Evolutionary conservation across 30 jellyfish, hydroid and myxozoan genomes (phyloP).

Genomic region (Hydra vulgaris): DNA sequence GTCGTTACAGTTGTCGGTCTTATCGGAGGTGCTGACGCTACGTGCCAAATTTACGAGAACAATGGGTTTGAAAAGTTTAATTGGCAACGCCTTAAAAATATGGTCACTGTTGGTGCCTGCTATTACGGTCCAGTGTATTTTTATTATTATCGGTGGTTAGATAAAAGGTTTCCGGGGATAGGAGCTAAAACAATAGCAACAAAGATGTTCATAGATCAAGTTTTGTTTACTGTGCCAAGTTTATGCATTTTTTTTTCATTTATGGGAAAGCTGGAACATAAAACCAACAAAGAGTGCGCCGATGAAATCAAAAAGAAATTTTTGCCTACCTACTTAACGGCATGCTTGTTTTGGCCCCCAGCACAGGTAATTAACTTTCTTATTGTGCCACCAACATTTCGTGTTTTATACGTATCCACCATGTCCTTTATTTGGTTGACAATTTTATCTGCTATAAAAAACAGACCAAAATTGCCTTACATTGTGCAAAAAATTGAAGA

Average conservation of each 20-base stretch:
- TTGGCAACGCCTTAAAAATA: constrained; percentile 25
- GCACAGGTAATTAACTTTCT: constrained; percentile 24
- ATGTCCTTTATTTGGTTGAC: constrained; percentile 21
- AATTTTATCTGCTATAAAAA: constrained; percentile 14
- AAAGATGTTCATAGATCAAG: constrained; percentile 23
- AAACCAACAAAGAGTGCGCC: constrained; percentile 2
- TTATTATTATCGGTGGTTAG: constrained; percentile 22
- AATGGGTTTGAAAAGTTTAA: constrained; percentile 5
- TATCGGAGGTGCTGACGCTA: constrained; percentile 13
- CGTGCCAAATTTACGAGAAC: constrained; percentile 18
- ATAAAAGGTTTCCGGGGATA: constrained; percentile 24
- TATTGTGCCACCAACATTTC: constrained; percentile 18
- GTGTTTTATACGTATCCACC: constrained; percentile 17
- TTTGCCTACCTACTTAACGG: constrained; percentile 30
- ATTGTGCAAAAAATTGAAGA: constrained; percentile 20
- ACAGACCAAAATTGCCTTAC: constrained; percentile 24
- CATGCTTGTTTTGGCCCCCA: constrained; percentile 30
- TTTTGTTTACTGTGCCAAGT: constrained; percentile 27
- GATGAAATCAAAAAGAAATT: constrained; percentile 6
- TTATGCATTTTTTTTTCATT: constrained; percentile 3
- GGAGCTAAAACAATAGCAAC: constrained; percentile 13
- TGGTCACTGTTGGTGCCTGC: constrained; percentile 22
- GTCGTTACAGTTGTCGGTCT: constrained; percentile 20
- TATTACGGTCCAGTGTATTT: constrained; percentile 32
- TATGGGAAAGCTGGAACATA: constrained; percentile 23